A percentile compares a stretch with the other conserved stretches of the same genome.
phyloP scores from a whole-genome alignment of 2,113 vertebrate genomes.

The Trinectes maculatus region DNA sequence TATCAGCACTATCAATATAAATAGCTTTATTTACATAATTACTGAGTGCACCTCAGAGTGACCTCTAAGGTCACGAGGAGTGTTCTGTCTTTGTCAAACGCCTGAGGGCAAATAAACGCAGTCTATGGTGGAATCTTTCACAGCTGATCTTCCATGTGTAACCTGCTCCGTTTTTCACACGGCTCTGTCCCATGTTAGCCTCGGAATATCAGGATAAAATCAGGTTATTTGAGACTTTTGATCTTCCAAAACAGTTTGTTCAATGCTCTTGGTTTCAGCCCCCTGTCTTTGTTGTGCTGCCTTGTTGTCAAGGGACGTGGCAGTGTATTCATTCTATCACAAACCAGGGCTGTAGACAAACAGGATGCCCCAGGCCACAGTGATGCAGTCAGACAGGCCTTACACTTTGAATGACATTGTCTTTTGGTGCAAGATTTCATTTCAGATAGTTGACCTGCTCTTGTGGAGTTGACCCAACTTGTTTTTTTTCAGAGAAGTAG shows the following conservation, averaged over 20 bases:
- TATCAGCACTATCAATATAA: too few species aligned
- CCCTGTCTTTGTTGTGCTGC: conserved; percentile 11
- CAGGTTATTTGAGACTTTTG: conserved; percentile 30
- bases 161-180: conserved; percentile 10
- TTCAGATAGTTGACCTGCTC: conserved; percentile 6
- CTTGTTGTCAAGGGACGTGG: conserved; percentile 10
- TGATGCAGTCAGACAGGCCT: not conserved
- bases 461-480: conserved; percentile 27
- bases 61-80: not conserved
- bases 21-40: not conserved
- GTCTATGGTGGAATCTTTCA: conserved; percentile 14
- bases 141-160: conserved; percentile 1
- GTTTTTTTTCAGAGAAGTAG: conserved; percentile 52
- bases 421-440: conserved; percentile 15
- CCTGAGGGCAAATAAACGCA: conserved; percentile 14
- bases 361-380: conserved; percentile 2
- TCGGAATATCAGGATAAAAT: conserved; percentile 18
- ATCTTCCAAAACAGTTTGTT: conserved; percentile 2
- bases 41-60: not conserved
- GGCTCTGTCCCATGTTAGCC: conserved; percentile 10
- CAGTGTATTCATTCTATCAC: conserved; percentile 2
- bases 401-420: not conserved
- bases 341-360: not conserved
- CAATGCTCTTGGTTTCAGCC: conserved; percentile 5
- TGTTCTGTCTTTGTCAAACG: conserved; percentile 10